Conservation (phyloP, 2,888 invertebrate genomes). For the Liposcelis brunnea region DNA sequence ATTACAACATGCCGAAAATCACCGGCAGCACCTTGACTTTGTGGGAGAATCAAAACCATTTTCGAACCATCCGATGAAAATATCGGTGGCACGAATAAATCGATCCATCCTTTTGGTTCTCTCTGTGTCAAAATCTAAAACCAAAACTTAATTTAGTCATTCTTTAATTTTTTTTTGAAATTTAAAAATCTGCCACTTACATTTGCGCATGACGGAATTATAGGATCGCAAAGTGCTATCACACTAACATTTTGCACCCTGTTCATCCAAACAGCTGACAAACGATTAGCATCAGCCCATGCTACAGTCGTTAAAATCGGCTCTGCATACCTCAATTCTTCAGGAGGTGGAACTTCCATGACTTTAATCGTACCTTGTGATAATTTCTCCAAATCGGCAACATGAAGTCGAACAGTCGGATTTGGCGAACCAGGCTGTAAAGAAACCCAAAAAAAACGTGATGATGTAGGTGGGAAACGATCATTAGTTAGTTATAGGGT, state of each 20-base stretch:
- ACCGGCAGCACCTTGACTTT: neutral
- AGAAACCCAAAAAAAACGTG: slow-evolving; percentile 14
- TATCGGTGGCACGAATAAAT: slow-evolving; percentile 33
- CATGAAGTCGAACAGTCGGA: slow-evolving; percentile 48
- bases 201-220: slow-evolving; percentile 14
- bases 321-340: slow-evolving; percentile 26
- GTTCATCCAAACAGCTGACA: slow-evolving; percentile 67
- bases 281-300: slow-evolving; percentile 50
- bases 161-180: too few relatives aligned
- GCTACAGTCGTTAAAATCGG: slow-evolving; percentile 49
- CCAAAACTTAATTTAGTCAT: too few relatives aligned
- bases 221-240: slow-evolving; percentile 37
- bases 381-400: slow-evolving; percentile 34
- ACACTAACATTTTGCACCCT: slow-evolving; percentile 60
- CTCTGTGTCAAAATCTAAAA: slow-evolving; percentile 28
- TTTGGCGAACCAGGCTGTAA: slow-evolving; percentile 52
- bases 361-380: slow-evolving; percentile 1
- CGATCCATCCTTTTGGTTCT: slow-evolving; percentile 54
- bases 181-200: slow-evolving; percentile 9
- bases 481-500: too few relatives aligned
- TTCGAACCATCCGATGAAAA: slow-evolving; percentile 24
- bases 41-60: slow-evolving; percentile 6
- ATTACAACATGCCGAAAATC: slow-evolving; percentile 1
- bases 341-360: neutral
- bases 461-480: too few relatives aligned